Percentiles rank a stretch among this genome's conserved stretches.
phyloP scores from a whole-genome alignment of 2,888 invertebrate genomes.

The Trachelus iudaicus region DNA sequence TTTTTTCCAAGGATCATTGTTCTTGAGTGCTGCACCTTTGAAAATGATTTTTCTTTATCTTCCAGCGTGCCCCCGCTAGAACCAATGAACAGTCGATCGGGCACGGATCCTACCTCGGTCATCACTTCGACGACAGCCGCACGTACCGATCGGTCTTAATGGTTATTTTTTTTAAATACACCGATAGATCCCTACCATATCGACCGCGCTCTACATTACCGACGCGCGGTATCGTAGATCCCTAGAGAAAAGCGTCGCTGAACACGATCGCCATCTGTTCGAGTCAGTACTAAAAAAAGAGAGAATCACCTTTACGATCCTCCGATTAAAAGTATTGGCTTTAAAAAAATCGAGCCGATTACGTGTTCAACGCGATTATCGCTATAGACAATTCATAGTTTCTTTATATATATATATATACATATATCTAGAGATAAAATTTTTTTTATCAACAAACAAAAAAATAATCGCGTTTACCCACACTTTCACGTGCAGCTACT shows the following conservation, averaged over 20 bases:
- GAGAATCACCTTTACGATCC: neutral
- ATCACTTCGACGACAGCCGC: conserved; percentile 68
- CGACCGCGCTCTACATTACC: conserved; percentile 37
- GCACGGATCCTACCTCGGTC: conserved; percentile 62
- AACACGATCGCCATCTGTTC: conserved; percentile 31
- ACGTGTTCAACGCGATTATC: too few species aligned
- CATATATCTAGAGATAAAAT: neutral
- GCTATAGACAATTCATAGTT: neutral
- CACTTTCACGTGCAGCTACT: conserved; percentile 9
- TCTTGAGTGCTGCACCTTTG: too few species aligned
- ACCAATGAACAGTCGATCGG: conserved; percentile 66
- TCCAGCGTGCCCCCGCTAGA: conserved; percentile 72
- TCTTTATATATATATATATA: too few species aligned
- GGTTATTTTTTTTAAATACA: conserved; percentile 15
- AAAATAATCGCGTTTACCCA: neutral
- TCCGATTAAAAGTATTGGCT: too few species aligned
- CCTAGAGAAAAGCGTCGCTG: conserved; percentile 9
- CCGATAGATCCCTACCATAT: conserved; percentile 25
- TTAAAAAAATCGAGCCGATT: too few species aligned
- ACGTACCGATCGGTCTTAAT: conserved; percentile 50
- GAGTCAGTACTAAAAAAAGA: neutral
- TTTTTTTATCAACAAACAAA: neutral
- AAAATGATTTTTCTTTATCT: neutral
- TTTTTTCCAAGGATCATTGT: too few species aligned
- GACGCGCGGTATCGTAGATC: conserved; percentile 3